phyloP scores from a whole-genome alignment of 2,113 vertebrate genomes.

The Pseudorhombus dupliciocellatus region DNA sequence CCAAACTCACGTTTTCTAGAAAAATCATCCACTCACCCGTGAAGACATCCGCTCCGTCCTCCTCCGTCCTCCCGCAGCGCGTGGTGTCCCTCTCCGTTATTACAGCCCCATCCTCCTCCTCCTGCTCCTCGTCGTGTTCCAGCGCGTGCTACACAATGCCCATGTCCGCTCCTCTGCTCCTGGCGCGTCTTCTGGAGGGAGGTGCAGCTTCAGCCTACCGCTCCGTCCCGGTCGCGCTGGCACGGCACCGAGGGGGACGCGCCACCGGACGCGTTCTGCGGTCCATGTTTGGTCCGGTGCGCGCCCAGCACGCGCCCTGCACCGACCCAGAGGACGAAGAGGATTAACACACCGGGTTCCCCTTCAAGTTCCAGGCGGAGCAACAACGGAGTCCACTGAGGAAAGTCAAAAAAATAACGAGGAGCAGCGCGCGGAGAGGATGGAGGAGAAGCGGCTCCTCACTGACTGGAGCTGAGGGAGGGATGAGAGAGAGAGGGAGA shows the following conservation, averaged over 20 bases:
- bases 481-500: background rate
- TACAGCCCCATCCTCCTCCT: background rate
- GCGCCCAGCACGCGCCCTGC: slow-evolving; percentile 22
- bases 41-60: slow-evolving; percentile 2
- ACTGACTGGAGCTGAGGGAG: slow-evolving; percentile 27
- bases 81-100: too few relatives aligned
- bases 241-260: slow-evolving; percentile 20
- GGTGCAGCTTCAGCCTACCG: background rate
- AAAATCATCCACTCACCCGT: slow-evolving; percentile 52
- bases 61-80: background rate
- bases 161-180: background rate
- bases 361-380: background rate
- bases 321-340: background rate
- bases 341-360: background rate
- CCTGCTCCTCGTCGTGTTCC: too few relatives aligned
- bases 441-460: background rate
- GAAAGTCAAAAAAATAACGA: slow-evolving; percentile 29
- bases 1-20: too few relatives aligned
- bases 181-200: background rate
- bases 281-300: slow-evolving; percentile 21
- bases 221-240: slow-evolving; percentile 8
- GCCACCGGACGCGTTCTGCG: slow-evolving; percentile 25
- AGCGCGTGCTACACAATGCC: background rate
- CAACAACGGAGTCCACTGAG: background rate
- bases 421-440: background rate